Percentiles rank a stretch among this genome's conserved stretches.
Conservation (phyloP, 2,888 invertebrate species). For the Cryptocephalus moraei region DNA sequence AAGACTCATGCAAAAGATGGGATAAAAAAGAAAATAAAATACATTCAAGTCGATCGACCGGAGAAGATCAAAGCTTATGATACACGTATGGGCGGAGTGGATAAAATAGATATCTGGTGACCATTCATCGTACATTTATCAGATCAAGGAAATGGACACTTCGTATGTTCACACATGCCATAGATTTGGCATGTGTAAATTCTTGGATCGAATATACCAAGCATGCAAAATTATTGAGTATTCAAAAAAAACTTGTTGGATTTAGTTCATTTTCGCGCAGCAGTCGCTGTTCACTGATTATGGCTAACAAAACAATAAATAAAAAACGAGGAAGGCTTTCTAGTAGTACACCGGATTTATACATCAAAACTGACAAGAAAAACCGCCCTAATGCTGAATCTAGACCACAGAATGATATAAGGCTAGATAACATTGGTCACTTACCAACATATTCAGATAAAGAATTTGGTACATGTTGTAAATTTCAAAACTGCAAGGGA, state of each 20-base stretch:
- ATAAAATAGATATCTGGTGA: conserved; percentile 1
- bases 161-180: too few species aligned
- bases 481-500: not conserved
- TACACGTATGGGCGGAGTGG: conserved; percentile 1
- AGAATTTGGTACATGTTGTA: not conserved
- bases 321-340: not conserved
- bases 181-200: too few species aligned
- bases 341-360: not conserved
- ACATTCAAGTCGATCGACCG: not conserved
- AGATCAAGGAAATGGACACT: conserved; percentile 6
- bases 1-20: not conserved
- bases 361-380: not conserved
- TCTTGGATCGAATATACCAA: too few species aligned
- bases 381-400: not conserved
- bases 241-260: not conserved
- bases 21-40: conserved; percentile 1
- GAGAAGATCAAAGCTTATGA: not conserved
- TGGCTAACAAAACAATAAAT: not conserved
- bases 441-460: not conserved
- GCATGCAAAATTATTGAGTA: not conserved
- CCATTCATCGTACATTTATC: not conserved
- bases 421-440: not conserved
- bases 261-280: not conserved
- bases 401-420: not conserved
- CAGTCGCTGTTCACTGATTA: not conserved